Conservation (phyloP, 2,888 invertebrate species). For the Aspidiotus rigidus region DNA sequence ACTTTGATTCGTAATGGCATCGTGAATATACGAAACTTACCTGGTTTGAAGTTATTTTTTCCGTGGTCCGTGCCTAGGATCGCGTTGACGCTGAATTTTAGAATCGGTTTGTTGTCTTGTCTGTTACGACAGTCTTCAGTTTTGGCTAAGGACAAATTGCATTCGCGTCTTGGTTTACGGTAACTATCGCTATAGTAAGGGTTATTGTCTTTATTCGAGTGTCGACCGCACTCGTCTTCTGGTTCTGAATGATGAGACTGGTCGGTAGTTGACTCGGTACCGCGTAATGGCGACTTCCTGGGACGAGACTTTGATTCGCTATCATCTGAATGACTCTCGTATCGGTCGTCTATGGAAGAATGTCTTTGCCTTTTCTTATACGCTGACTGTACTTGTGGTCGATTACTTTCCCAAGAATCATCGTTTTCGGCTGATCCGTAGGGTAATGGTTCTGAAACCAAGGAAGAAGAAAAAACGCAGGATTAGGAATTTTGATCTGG, state of each 20-base stretch:
- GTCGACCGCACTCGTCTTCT: constrained; percentile 17
- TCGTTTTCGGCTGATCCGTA: constrained; percentile 18
- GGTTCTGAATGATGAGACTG: constrained; percentile 20
- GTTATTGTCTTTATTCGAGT: constrained; percentile 11
- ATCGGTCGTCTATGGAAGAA: constrained; percentile 3
- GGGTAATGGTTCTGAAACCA: no score
- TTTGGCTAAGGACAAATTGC: constrained; percentile 22
- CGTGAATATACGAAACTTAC: constrained; percentile 2
- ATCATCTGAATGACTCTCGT: constrained; percentile 26
- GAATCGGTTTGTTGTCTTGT: constrained; percentile 28
- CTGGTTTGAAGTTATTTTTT: constrained; percentile 22
- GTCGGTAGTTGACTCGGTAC: constrained; percentile 13
- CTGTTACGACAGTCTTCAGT: constrained; percentile 24
- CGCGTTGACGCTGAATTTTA: constrained; percentile 75
- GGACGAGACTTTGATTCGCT: constrained; percentile 11
- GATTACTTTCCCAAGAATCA: constrained; percentile 28
- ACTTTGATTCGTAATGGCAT: neutral
- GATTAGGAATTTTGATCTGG: no score
- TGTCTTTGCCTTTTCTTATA: constrained; percentile 17
- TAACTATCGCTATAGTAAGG: constrained; percentile 25
- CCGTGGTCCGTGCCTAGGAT: constrained; percentile 54
- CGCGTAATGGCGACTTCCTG: neutral
- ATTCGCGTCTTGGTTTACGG: constrained; percentile 24
- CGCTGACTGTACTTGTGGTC: constrained; percentile 7
- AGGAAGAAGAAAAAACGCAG: no score